Conservation (phyloP, 2,797 vertebrate species). For the Rhynchotus rufescens region DNA sequence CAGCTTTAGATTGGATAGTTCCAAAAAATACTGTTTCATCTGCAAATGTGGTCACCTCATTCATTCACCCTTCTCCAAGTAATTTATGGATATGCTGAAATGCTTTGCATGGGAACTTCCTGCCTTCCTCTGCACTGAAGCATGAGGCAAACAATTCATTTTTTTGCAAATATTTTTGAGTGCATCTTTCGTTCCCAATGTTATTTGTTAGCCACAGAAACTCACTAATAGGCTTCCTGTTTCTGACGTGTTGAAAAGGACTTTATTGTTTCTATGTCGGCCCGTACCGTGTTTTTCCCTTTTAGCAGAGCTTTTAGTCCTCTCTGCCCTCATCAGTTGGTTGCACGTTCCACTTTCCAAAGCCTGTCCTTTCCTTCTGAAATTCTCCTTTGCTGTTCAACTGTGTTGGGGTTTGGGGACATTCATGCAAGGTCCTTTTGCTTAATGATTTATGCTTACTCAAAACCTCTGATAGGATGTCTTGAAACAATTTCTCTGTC, state of each 20-base stretch:
- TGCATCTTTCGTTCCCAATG: conserved; percentile 7
- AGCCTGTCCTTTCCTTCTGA: background rate
- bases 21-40: conserved; percentile 12
- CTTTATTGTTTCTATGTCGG: conserved; percentile 8
- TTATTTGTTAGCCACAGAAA: conserved; percentile 43
- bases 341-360: background rate
- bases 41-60: conserved; percentile 13
- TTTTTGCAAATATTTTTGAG: conserved; percentile 8
- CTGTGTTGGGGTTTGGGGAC: background rate
- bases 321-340: background rate
- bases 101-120: background rate
- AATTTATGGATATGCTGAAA: conserved; percentile 20
- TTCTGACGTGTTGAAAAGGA: conserved; percentile 48
- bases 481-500: background rate
- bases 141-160: conserved; percentile 11
- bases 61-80: background rate
- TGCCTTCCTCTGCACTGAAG: background rate
- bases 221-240: conserved; percentile 12
- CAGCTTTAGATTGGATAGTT: background rate
- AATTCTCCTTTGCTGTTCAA: background rate
- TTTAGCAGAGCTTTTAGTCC: background rate
- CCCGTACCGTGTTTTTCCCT: background rate
- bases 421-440: background rate
- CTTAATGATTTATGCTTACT: background rate
- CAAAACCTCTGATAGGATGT: background rate